Base-by-base conservation (phyloP, 1,140 invertebrate genomes). In the Zophobas atratus region DNA sequence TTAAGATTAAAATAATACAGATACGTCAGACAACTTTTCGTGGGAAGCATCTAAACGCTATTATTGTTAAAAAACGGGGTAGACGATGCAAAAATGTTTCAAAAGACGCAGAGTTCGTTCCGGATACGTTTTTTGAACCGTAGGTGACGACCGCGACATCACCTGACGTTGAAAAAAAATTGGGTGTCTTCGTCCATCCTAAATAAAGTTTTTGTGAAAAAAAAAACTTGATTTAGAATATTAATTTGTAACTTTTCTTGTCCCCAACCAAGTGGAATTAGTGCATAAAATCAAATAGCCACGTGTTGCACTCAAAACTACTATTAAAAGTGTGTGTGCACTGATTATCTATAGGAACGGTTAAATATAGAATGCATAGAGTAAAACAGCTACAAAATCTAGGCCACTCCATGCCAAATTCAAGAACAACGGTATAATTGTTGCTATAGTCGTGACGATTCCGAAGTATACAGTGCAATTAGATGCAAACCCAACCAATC, bases 351-450 rank as follows among this genome's bases (percentile, higher is more conserved):
- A 76, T 63, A 38, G 49, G 56, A 34, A 39, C 57, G 75, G 56
- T 75, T 75, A 75, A 60, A 75, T 75, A 75, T 46, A 75, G 73
- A 75, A 75, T 75, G 56, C 73, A 48, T 75, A 43, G 57, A 75
- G 33, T 67, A 63, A 56, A 63, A 60, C 2, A 72, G 51, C 70
- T 72, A 55, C 51, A 53, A 74, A 70, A 75, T 63, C 73, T 75
- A 75, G 73, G 73, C 53, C 73, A 60, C 57, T 57, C 41, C 56
- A 60, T 75, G 53, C 56, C 43, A 60, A 75, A 75, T 43, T 35
- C 39, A 36, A 53, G 70, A 72, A 49, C 34, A 67, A 67, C 6
- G 35, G 55, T 34, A 36, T 5, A 67, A 43, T 67, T 32, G 60
- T 41, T 43, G 57, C 51, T 32, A 57, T 63, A 63, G 57, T 3